phyloP scores from a whole-genome alignment of 2,888 invertebrate genomes.

The Corbicula japonica region DNA sequence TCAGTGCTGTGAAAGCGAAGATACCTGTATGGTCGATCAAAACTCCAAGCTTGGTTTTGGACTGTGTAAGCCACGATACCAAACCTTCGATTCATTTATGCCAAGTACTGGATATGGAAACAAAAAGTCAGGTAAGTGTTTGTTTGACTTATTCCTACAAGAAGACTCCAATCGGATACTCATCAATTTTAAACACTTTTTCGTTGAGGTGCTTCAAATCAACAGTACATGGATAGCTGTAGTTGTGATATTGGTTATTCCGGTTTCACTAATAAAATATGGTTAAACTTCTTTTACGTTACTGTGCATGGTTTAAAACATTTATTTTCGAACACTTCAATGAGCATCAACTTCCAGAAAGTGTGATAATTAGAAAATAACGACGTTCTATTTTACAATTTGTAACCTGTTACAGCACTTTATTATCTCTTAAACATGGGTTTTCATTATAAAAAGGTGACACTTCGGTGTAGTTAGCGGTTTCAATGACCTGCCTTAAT shows the following conservation, averaged over 20 bases:
- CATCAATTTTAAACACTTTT: neutral
- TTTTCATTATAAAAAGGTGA: too few species aligned
- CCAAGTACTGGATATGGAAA: constrained; percentile 24
- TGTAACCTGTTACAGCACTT: too few species aligned
- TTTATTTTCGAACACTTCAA: too few species aligned
- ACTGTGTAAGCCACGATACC: constrained; percentile 26
- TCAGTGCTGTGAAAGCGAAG: constrained; percentile 40
- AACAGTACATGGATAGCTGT: neutral
- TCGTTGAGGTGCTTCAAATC: neutral
- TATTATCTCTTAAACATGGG: too few species aligned
- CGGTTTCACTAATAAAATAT: neutral
- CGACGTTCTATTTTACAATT: too few species aligned
- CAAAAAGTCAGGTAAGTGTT: constrained; percentile 39
- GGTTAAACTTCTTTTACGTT: neutral
- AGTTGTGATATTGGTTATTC: neutral
- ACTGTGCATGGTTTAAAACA: too few species aligned
- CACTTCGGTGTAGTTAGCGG: too few species aligned
- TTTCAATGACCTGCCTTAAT: too few species aligned
- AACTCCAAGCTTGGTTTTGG: constrained; percentile 37
- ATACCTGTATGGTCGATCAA: constrained; percentile 32
- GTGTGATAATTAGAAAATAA: too few species aligned
- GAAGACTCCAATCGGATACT: neutral
- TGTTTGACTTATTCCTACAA: neutral
- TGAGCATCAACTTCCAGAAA: too few species aligned
- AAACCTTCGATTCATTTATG: constrained; percentile 18